Evolutionary conservation across 2,113 vertebrate species (phyloP), one percentile per base, ranked within the genome.

Genomic region (mouse (Mus musculus)): DNA sequence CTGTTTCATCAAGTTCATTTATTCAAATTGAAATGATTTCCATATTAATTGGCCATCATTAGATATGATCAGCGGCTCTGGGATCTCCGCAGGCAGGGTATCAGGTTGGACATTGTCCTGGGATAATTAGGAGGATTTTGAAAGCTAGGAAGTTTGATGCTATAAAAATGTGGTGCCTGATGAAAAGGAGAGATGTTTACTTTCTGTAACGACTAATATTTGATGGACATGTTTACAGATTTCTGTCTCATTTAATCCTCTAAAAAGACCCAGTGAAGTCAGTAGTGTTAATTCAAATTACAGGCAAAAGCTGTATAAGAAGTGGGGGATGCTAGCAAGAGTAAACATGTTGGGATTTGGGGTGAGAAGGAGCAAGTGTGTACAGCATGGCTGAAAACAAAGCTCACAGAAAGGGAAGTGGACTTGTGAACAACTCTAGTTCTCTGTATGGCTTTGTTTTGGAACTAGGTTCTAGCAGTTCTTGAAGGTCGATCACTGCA

Each of bases 131-230:
- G 59, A 93, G 39, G 9, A 90, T 39, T 91, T 54, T 92, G 33
- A 86, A 92, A 90, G 65, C 71, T 28, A 3, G 13, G 10, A 61
- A 30, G 56, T 5, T 78, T 75, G 26, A 42, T 88, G 69, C 13
- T 71, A 19, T 87, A 84, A 87, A 89, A 93, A 81, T 76, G 17
- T 80, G 52, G 59, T 56, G 0, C n/a, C 14, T 39, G 39, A 17
- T 49, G 20, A 88, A 93, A 95, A 54, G 39, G 69, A 72, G 42
- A 80, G 49, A 9, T 85, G 30, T 46, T 76, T 59, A 59, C 17
- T 59, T 90, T 80, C 63, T 59, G 36, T 49, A 24, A 20, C 20
- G 71, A 80, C 10, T 75, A 85, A 78, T n/a, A 93, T 93, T 95
- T 80, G 78, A 9, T 54, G 36, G 56, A 81, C 5, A 63, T 12